Conservation (phyloP, 2,888 invertebrate species). For the Aphidius colemani region DNA sequence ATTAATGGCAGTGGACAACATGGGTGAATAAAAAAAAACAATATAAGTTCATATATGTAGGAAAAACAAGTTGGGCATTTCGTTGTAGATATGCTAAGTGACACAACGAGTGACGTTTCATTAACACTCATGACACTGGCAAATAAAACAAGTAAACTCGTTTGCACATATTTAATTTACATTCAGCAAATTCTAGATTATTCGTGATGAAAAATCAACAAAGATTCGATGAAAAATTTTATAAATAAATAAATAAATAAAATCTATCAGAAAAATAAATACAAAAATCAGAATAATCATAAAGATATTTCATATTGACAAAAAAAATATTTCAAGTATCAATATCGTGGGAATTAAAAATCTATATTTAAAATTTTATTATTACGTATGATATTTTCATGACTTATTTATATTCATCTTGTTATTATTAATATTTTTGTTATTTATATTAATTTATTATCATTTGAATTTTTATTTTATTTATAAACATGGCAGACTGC, state of each 20-base stretch:
- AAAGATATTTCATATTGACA: too few relatives aligned
- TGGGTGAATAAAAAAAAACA: too few relatives aligned
- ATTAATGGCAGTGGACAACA: slow-evolving; percentile 29
- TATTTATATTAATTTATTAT: neutral
- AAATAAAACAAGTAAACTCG: neutral
- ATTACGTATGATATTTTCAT: neutral
- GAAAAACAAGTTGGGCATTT: slow-evolving; percentile 33
- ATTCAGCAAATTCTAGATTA: neutral
- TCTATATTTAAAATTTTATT: too few relatives aligned
- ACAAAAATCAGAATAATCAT: too few relatives aligned
- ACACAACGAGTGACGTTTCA: slow-evolving; percentile 50
- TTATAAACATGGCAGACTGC: slow-evolving; percentile 5
- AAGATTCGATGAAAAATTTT: too few relatives aligned
- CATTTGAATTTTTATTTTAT: slow-evolving; percentile 1
- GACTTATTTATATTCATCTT: slow-evolving; percentile 8
- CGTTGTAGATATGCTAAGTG: slow-evolving; percentile 44
- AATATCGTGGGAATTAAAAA: too few relatives aligned
- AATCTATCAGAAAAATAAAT: too few relatives aligned
- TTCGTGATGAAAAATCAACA: too few relatives aligned
- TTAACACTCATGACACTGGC: slow-evolving; percentile 41
- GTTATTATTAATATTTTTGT: neutral
- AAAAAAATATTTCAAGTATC: too few relatives aligned
- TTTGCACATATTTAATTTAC: neutral
- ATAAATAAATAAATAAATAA: too few relatives aligned
- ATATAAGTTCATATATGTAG: slow-evolving; percentile 22